Conservation (phyloP, 2,888 invertebrate species). For the Urechis unicinctus region DNA sequence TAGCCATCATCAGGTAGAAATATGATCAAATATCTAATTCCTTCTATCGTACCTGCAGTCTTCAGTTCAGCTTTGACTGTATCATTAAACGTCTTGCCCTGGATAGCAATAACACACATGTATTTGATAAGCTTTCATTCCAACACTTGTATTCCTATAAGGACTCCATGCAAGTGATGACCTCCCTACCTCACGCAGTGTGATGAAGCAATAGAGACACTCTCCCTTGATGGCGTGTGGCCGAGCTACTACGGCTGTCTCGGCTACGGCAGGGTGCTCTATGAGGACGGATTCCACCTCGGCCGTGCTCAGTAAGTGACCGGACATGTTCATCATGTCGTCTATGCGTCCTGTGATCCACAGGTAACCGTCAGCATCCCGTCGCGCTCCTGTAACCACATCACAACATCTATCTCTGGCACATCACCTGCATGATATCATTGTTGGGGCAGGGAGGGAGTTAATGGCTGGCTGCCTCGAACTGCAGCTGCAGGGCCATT, state of each 20-base stretch:
- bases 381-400: conserved; percentile 74
- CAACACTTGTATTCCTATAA: no score
- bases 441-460: no score
- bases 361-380: conserved; percentile 76
- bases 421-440: no score
- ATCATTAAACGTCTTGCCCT: neutral
- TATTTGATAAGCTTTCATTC: no score
- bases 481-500: no score
- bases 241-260: conserved; percentile 92
- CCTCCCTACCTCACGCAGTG: conserved; percentile 68
- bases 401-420: no score
- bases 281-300: conserved; percentile 62
- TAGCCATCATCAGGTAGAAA: no score
- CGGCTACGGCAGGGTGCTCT: conserved; percentile 64
- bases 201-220: conserved; percentile 93
- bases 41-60: neutral
- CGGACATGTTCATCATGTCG: conserved; percentile 98
- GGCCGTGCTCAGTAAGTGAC: conserved; percentile 94
- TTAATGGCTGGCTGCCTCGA: no score
- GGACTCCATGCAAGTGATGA: no score
- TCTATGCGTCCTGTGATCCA: conserved; percentile 88
- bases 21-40: no score
- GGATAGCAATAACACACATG: no score
- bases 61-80: neutral
- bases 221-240: conserved; percentile 95